Base-by-base conservation (phyloP, 2,888 invertebrate species). In the Tachina fera region DNA sequence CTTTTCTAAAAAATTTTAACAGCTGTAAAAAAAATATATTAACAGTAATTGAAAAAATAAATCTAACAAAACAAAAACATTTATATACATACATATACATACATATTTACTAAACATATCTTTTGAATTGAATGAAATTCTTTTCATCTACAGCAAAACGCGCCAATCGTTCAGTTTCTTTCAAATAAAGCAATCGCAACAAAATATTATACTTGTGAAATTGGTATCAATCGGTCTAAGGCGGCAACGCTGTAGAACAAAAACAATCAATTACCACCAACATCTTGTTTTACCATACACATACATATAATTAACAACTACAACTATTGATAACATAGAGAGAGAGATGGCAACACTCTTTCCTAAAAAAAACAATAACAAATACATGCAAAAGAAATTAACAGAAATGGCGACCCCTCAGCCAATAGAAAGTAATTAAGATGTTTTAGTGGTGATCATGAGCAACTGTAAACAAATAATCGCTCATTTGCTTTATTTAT, bases 31-130 rank as follows among this genome's bases (percentile, higher is more conserved):
- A n/a, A 68, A 53, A 70, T 39, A 0, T 53, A 80, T 61, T 85
- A 85, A 85, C 85, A 82, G 75, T 77, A 83, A 83, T 83, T 83
- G 71, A 72, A 72, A 72, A 76, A 61, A 31, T 31, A 31, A 31
- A 65, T 22, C 39, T 70, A 63, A 72, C 65, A 60, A 13, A 43
- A n/a, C n/a, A n/a, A n/a, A 67, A n/a, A 47, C 3, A 65, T 47
- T 19, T 19, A 31, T 58, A 13, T 43, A 19, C 31, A 13, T 43
- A 19, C 6, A 31, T 2, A 31, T 31, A 31, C 31, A 31, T 31
- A 31, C 31, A 31, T 31, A 31, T 31, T 31, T 31, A 31, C 31
- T 31, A 31, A 31, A 56, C 11, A 43, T 13, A 63, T 9, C 47
- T 47, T 45, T 63, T 63, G 45, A 14, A 58, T 5, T 49, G 14